Evolutionary conservation across 2,797 vertebrate species (phyloP), one percentile per base, ranked within the genome.

Genomic region (Anguilla megastoma): DNA sequence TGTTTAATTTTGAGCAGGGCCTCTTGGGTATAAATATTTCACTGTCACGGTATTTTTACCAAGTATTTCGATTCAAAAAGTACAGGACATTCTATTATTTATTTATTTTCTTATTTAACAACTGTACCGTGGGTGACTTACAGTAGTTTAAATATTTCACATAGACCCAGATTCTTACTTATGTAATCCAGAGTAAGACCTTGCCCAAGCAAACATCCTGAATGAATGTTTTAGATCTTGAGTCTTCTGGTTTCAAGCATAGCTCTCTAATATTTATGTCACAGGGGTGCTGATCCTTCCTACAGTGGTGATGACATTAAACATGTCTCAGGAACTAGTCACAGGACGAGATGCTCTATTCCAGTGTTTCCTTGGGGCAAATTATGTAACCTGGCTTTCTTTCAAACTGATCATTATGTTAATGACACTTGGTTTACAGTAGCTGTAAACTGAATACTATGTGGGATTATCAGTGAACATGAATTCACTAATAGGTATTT

Each of bases 11-110:
- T 12, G 24, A 56, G 41, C 66, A 85, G n/a, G 52, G 76, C 36
- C 66, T 21, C 66, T 79, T 33, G 36, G 50, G 8, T 66, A 48
- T 16, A 16, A 27, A 85, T 48, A n/a, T 5, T 8, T 63, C 24
- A 36, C 24, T 33, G 27, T 24, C 33, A 4, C 21, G 18, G 50
- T 16, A 79, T 60, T 9, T 3, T 18, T 14, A 79, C 33, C n/a
- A 18, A 79, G 50, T 54, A 24, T 45, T 48, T 30, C 63, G 84
- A 88, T 80, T 79, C 30, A 36, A 83, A 41, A 52, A 48, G 63
- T 74, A 30, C 52, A 41, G 52, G n/a, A 24, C 14, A 41, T 85
- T 48, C 18, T 2, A 36, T 79, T 41, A 36, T 41, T 79, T 79
- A 16, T 41, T 1, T 79, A 9, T 79, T 41, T 1, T 79, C 2